Evolutionary conservation across 2,888 invertebrate genomes (phyloP), one percentile per base, ranked within the genome.

Genomic region (Listrodromus nycthemerus): DNA sequence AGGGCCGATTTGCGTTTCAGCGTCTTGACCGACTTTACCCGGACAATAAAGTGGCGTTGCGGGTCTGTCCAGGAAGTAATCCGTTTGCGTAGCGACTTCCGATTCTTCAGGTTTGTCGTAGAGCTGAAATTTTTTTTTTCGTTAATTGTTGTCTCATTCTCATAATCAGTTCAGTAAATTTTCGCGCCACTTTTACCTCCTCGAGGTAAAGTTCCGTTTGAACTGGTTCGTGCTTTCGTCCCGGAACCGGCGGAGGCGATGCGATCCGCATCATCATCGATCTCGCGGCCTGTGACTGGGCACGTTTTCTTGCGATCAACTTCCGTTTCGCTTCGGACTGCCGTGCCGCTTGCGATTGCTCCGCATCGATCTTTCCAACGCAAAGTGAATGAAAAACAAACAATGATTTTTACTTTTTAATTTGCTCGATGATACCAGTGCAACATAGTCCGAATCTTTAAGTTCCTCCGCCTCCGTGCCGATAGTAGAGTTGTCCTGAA

Each of bases 151-250:
- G 52, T 58, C 8, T 24, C 27, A 21, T 76, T 52, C 55, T n/a
- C 2, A 27, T 37, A n/a, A 65, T 66, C 27, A 61, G 27, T 33
- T 1, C n/a, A 45, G 45, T 16, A 16, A 45, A 19, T 67, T 24
- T 55, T 24, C 55, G 3, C 24, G 55, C 24, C 4, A 21, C 3
- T 8, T 52, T 50, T 41, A 97, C 95, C 94, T 98, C 98, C 93
- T 98, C 98, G 79, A 98, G 95, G 92, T 97, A 98, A 89, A 96
- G 94, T 87, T 98, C 98, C 0, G 98, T 98, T 95, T 99, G 98
- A 63, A 98, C 96, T 85, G 96, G 96, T 89, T 97, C 97, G 94
- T 98, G 98, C 74, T 96, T 96, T 85, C 98, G 95, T 30, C 98
- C 98, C 75, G 96, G 95, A 52, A 98, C 96, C 16, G 97, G 96